These are phyloP conservation scores for Parthenolecanium corni DNA, from an alignment of 2,888 invertebrate genomes.

Conservation along the genomic window DNA sequence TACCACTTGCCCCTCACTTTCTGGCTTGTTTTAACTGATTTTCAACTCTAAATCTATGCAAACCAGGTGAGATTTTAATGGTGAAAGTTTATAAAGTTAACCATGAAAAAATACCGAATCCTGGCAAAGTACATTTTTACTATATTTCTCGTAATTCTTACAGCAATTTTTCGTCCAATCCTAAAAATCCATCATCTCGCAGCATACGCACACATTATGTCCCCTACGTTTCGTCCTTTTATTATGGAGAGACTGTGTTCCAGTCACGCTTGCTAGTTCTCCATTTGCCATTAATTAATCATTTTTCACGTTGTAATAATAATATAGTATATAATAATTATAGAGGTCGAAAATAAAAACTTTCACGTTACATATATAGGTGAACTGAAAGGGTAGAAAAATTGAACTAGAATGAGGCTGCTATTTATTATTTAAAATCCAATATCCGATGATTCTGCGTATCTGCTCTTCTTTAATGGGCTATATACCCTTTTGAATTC, in stretches of 20 bases:
- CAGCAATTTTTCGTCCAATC: too few species aligned
- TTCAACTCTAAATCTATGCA: too few species aligned
- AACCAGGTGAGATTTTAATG: not conserved
- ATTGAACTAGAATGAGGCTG: too few species aligned
- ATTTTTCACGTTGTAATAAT: conserved; percentile 10
- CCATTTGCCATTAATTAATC: conserved; percentile 20
- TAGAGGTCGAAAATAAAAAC: not conserved
- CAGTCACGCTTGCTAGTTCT: conserved; percentile 14
- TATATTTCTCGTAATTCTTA: not conserved
- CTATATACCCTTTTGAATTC: too few species aligned
- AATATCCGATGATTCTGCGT: too few species aligned
- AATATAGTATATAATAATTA: not conserved
- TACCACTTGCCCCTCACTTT: too few species aligned
- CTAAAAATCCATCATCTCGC: conserved; percentile 16
- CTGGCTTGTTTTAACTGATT: too few species aligned
- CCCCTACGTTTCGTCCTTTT: not conserved
- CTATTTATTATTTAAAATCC: too few species aligned
- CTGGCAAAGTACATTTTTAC: conserved; percentile 5
- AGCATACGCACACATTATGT: not conserved
- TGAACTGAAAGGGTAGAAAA: too few species aligned
- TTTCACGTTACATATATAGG: too few species aligned
- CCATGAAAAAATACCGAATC: conserved; percentile 8
- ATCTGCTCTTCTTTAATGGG: too few species aligned
- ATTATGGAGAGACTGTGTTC: conserved; percentile 23
- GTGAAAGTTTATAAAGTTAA: conserved; percentile 15